Evolutionary conservation across 1,140 invertebrate genomes (phyloP), one percentile per base, ranked within the genome.

Genomic region (Diabrotica virgifera): DNA sequence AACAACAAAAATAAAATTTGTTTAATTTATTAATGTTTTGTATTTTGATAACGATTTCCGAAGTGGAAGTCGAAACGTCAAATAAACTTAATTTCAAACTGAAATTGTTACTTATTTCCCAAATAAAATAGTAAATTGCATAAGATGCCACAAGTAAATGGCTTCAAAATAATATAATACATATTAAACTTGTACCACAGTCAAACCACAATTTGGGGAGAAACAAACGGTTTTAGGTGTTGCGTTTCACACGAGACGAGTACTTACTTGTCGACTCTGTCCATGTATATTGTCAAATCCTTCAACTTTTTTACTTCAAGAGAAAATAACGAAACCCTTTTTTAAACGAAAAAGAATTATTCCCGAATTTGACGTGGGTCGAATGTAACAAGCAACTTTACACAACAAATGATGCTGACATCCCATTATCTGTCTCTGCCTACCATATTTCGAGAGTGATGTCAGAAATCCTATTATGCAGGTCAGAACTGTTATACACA

Each of bases 311-410:
- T 46, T 46, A n/a, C 40, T 46, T 46, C n/a, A n/a, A 46, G 8
- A n/a, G 40, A 46, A 46, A 8, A 46, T 46, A n/a, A 46, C 40
- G n/a, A n/a, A 46, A 46, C 40, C 40, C 40, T 46, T 46, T 46
- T 46, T 46, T 46, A 46, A 46, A n/a, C 40, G 40, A 46, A 46
- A 46, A 46, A 46, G n/a, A 46, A 46, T 46, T 46, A 46, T 46
- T 46, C 40, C 4, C 40, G n/a, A 46, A n/a, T 8, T 46, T 46
- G 40, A 46, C n/a, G 40, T 46, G 40, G 40, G 40, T 46, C 40
- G 40, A 46, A 46, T 46, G 40, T 46, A 46, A 46, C 40, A n/a
- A 46, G 40, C 40, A 46, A 46, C 40, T 46, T 46, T n/a, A 46
- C 40, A 46, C 40, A 46, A 46, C 40, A 46, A 46, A n/a, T 46